phyloP scores from a whole-genome alignment of 30 jellyfish, hydroid and myxozoan species.

The Nemopilema nomurai region DNA sequence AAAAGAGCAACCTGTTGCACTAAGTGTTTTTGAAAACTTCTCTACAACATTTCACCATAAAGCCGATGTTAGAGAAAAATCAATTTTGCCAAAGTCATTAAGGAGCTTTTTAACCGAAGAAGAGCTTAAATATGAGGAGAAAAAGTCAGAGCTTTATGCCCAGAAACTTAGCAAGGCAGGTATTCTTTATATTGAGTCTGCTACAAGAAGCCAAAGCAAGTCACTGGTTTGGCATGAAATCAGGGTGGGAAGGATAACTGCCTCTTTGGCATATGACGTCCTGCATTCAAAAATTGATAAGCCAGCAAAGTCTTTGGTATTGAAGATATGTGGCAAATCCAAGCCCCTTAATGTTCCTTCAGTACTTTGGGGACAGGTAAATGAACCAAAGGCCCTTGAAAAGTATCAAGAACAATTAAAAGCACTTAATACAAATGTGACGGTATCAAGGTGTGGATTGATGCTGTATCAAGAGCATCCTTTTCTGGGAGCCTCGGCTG shows the following conservation, averaged over 20 bases:
- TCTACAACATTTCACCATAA: constrained; percentile 13
- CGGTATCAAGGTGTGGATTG: neutral
- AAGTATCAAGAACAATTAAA: constrained; percentile 7
- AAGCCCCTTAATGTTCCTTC: constrained; percentile 2
- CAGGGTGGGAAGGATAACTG: constrained; percentile 13
- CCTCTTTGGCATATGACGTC: constrained; percentile 2
- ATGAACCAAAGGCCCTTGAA: neutral
- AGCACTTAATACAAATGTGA: neutral
- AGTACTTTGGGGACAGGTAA: constrained; percentile 8
- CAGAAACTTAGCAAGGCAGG: constrained; percentile 1
- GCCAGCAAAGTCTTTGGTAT: constrained; percentile 11
- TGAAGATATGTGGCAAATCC: constrained; percentile 13
- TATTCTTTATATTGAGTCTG: neutral
- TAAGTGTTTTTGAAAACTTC: constrained; percentile 12
- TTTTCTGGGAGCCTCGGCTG: constrained; percentile 16
- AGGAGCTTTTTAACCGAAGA: constrained; percentile 9
- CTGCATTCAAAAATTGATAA: constrained; percentile 1
- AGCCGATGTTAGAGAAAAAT: neutral
- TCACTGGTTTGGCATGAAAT: constrained; percentile 13
- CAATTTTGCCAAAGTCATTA: neutral
- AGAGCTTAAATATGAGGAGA: neutral
- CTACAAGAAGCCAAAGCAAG: constrained; percentile 10
- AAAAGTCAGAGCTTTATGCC: neutral
- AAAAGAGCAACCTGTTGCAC: constrained; percentile 12
- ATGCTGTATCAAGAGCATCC: neutral